Evolutionary conservation across 2,888 invertebrate genomes (phyloP), one percentile per base, ranked within the genome.

Genomic region (Adineta ricciae): DNA sequence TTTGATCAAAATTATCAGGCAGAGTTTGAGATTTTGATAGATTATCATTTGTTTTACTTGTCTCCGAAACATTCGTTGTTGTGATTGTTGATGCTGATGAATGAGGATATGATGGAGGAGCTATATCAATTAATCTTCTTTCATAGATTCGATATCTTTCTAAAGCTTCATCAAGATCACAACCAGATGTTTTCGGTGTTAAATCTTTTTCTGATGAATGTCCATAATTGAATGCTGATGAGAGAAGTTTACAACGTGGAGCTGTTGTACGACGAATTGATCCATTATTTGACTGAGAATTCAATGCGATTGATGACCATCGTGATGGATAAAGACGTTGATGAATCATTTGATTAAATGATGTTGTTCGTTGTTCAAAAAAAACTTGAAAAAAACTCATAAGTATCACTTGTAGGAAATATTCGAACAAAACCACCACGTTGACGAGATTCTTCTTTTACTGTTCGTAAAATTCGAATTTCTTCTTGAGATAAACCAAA

Each of bases 401-500:
- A 96, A 36, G 95, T 94, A 90, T 95, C 95, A 86, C 94, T 93
- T 38, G 95, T 94, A 36, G 96, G 96, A 91, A 96, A 96, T 88
- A 96, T 95, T 83, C 96, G 91, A 19, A 96, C 94, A 91, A 94
- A 96, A 50, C 96, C 96, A 4, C 95, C 95, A 46, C 95, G 92
- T 2, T 96, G 92, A 38, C 93, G 93, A 90, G 95, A 94, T 90
- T 96, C 96, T 83, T 94, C 93, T 87, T 93, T 93, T 46, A 94
- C 93, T 64, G 93, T 93, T 7, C 94, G 92, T 86, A 96, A 92
- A 83, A 96, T 93, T 84, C 94, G 92, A 87, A 93, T 92, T 90
- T 96, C 96, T 89, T 96, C 96, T 21, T 93, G 91, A 16, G 93
- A 94, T 36, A 95, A 88, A 21, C 89, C 90, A 41, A 78, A 38